Evolutionary conservation across 2,113 vertebrate species (phyloP), one percentile per base, ranked within the genome.

Genomic region (Triplophysa tibetana): DNA sequence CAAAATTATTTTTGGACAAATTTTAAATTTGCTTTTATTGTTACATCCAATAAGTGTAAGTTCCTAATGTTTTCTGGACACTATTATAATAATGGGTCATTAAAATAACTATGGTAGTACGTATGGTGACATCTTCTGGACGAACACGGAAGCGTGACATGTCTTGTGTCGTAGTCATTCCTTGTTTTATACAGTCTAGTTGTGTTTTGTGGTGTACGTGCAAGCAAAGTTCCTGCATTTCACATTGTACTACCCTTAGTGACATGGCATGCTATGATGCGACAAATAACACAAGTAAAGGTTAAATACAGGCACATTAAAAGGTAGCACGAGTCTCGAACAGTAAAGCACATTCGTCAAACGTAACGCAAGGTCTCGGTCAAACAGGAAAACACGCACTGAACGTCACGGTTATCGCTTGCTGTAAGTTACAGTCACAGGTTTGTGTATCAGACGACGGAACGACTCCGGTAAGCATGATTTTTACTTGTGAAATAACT

Each of bases 81-180:
- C 26, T 29, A 29, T 29, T 29, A 29, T 29, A 29, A 29, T 29
- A 29, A 29, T 3, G 3, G 26, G 26, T 29, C 26, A 29, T 29
- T 29, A 29, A 29, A 29, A 29, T 29, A 29, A 29, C 26, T 29
- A 1, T 29, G 2, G 26, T 29, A 29, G 26, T 29, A 29, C 29
- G 29, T 29, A 3, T 29, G 24, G n/a, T 50, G 79, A 58, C 79
- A 58, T 12, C 79, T 67, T 56, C 19, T 43, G 70, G 70, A 29
- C 24, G n/a, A 64, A 17, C 4, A 6, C 1, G 4, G 12, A 4
- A 0, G 4, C 2, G 62, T 23, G n/a, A 58, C 1, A 14, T 11
- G 21, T 23, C 54, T n/a, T 24, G 33, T 38, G 33, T 38, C 1
- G 4, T 29, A 3, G 26, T 3, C 26, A 29, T 29, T 29, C 29